phyloP scores from a whole-genome alignment of 2,113 vertebrate species.

The Cathartes aura region DNA sequence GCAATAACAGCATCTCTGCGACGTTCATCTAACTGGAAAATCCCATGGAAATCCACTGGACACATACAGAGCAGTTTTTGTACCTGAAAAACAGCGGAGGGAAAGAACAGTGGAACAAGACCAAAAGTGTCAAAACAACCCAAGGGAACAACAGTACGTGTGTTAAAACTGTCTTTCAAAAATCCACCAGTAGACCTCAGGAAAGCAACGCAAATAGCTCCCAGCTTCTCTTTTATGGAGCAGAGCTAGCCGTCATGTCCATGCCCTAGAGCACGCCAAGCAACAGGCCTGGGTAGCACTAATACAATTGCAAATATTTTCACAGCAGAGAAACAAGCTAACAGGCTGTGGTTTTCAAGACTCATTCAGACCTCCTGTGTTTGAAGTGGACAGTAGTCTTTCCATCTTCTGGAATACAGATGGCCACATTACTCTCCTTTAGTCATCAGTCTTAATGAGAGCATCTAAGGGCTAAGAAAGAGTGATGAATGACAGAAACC shows the following conservation, averaged over 20 bases:
- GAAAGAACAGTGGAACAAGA: not conserved
- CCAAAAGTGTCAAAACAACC: not conserved
- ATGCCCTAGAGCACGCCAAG: not conserved
- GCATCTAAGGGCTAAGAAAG: not conserved
- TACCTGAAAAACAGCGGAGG: constrained; percentile 75
- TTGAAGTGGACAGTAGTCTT: not conserved
- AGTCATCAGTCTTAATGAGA: not conserved
- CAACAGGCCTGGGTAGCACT: not conserved
- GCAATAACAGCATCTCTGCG: constrained; percentile 95
- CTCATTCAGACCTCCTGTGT: not conserved
- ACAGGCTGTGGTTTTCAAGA: not conserved
- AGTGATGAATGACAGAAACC: not conserved
- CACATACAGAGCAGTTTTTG: constrained; percentile 97
- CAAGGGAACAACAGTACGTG: not conserved
- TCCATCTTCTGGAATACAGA: not conserved
- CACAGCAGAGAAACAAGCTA: not conserved
- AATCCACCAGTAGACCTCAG: not conserved
- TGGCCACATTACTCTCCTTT: not conserved
- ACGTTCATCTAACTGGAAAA: constrained; percentile 92
- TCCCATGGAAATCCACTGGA: constrained; percentile 90
- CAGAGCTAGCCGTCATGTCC: rapidly evolving
- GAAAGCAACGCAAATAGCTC: not conserved
- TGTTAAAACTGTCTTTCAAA: not conserved
- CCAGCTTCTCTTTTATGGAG: not conserved
- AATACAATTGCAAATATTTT: not conserved